A percentile compares a stretch with the other conserved stretches of the same genome.
Conservation (phyloP, 2,797 vertebrate genomes). For the Esox masquinongy region DNA sequence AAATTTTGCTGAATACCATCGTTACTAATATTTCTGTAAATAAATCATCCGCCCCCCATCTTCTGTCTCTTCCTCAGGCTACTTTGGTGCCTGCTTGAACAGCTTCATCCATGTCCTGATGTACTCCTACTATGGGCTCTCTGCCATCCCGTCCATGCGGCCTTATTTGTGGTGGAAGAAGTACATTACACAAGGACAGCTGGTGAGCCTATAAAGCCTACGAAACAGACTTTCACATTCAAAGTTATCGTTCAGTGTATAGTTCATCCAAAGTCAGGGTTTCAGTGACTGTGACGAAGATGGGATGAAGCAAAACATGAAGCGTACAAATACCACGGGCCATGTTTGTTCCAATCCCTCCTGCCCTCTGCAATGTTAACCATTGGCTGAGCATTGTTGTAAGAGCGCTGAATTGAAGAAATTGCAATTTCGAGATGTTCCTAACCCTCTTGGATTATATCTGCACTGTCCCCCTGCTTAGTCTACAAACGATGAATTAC, state of each 20-base stretch:
- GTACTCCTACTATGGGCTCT: conserved; percentile 97
- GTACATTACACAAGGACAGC: conserved; percentile 96
- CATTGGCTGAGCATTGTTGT: not conserved
- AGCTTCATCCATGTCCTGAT: conserved; percentile 97
- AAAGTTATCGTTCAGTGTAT: not conserved
- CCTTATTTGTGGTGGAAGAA: conserved; percentile 99
- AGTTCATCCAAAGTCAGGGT: not conserved
- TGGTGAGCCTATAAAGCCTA: conserved; percentile 78
- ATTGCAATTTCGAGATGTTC: not conserved
- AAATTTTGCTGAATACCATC: not conserved
- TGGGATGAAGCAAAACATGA: not conserved
- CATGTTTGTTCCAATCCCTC: not conserved
- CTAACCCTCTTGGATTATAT: conserved; percentile 11
- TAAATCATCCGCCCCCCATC: conserved; percentile 21
- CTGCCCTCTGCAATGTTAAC: not conserved
- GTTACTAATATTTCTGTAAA: not conserved
- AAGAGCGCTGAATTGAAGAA: not conserved
- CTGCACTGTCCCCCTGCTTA: not conserved
- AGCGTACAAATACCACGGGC: not conserved
- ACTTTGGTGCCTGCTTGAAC: conserved; percentile 92
- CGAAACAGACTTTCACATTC: not conserved
- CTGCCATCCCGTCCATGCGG: conserved; percentile 87
- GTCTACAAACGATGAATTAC: not conserved
- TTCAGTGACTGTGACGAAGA: not conserved
- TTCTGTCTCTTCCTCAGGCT: conserved; percentile 75